Evolutionary conservation across 92 coral and sea anemone genomes (phyloP).

Genomic region (Palythoa heliodiscus): DNA sequence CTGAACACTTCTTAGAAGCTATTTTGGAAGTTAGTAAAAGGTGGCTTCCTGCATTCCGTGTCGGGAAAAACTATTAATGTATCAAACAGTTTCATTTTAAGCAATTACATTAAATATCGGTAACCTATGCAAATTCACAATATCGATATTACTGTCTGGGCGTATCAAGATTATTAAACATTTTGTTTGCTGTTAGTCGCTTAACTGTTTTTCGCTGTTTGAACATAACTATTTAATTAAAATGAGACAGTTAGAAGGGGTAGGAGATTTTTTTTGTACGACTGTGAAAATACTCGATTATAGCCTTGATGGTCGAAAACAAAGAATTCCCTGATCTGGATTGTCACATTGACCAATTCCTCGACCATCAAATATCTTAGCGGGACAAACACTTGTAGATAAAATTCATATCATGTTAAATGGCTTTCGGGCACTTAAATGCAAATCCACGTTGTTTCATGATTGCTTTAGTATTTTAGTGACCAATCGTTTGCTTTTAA

Average conservation of each 20-base stretch:
- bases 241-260: background rate
- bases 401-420: background rate
- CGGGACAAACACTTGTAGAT: background rate
- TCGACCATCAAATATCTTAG: background rate
- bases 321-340: background rate
- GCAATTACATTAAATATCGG: background rate
- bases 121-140: constrained; percentile 3
- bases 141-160: background rate
- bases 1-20: too few relatives aligned
- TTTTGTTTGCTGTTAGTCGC: constrained; percentile 16
- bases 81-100: background rate
- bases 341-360: background rate
- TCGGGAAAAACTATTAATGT: background rate
- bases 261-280: too few relatives aligned
- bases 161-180: constrained; percentile 26
- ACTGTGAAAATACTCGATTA: background rate
- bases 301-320: background rate
- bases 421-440: background rate
- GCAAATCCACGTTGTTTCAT: constrained; percentile 6
- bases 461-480: background rate
- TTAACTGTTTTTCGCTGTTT: background rate
- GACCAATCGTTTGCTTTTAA: background rate
- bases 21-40: too few relatives aligned
- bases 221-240: background rate
- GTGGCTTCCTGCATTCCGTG: background rate